Base-by-base conservation (phyloP, 2,113 vertebrate species). In the Scomber scombrus region DNA sequence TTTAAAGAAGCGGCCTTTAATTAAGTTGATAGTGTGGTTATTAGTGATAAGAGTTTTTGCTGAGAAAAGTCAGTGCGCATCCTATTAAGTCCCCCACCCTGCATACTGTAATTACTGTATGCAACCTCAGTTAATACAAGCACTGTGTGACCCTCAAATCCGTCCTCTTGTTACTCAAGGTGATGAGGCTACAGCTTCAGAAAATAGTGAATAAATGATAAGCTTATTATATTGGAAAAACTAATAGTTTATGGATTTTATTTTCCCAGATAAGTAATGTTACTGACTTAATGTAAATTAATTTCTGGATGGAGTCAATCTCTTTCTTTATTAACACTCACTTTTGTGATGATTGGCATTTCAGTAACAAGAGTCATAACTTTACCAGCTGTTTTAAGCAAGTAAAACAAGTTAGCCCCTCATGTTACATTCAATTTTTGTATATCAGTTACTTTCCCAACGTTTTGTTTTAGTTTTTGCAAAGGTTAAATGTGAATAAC, bases 11-110 rank as follows among this genome's bases (percentile, higher is more conserved):
- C 61, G 2, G 7, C 26, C 72, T 92, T 91, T 93, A 92, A 94
- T 94, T 92, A 92, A 89, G 73, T 83, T 68, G 75, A 89, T 90
- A 87, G 85, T 68, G 73, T 81, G 89, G 84, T 90, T 91, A 89
- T 91, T 90, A 88, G 77, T 40, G 84, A 91, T 91, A 90, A 90
- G 89, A n/a, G 82, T 78, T 91, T 81, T 83, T 78, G 73, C 78
- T 76, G 58, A 72, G 83, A 77, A 86, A 80, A 87, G 77, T 71
- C 68, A 46, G 55, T 46, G 69, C 3, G 23, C 52, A 47, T 79
- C 75, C 64, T 84, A 85, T 90, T 85, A 82, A 71, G 71, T 64
- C 57, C 67, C 57, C 58, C 56, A 11, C 13, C 4, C 13, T 61
- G 49, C 67, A 40, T 82, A 80, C 85, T 88, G 81, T 89, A 88